These are phyloP conservation scores for Epinotia ramella DNA, from an alignment of 2,888 invertebrate species.

Conservation along the genomic window DNA sequence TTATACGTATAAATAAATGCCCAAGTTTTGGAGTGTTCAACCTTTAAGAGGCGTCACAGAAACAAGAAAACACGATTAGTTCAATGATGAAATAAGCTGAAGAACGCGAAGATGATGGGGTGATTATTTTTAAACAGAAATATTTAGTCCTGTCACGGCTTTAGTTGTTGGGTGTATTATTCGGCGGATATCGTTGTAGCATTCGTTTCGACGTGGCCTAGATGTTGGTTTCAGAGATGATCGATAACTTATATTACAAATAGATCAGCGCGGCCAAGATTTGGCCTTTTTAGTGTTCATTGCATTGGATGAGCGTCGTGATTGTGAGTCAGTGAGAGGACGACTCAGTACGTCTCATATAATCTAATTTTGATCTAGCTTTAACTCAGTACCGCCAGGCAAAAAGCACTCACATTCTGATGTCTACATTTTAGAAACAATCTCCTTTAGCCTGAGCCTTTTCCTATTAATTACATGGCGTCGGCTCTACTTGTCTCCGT, in stretches of 20 bases:
- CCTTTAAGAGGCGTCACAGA: slow-evolving; percentile 32
- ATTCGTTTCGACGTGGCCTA: slow-evolving; percentile 13
- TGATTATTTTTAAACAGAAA: slow-evolving; percentile 29
- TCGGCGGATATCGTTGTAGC: slow-evolving; percentile 21
- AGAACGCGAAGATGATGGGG: slow-evolving; percentile 6
- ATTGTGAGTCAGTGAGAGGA: too few species aligned
- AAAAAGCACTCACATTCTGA: too few species aligned
- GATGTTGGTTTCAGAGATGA: background rate
- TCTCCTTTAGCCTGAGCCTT: background rate
- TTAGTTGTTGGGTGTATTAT: slow-evolving; percentile 1
- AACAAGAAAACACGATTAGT: slow-evolving; percentile 22
- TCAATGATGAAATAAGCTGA: slow-evolving; percentile 19
- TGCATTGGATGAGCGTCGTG: too few species aligned
- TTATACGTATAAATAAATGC: too few species aligned
- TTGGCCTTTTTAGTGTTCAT: background rate
- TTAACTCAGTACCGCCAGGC: too few species aligned
- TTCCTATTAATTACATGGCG: background rate
- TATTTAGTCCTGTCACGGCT: slow-evolving; percentile 22
- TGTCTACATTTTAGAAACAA: too few species aligned
- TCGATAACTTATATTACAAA: slow-evolving; percentile 4
- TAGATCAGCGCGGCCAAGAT: background rate
- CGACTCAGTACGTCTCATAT: too few species aligned
- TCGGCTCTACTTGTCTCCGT: background rate
- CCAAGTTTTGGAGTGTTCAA: too few species aligned
- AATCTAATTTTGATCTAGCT: too few species aligned